Conservation (phyloP, 2,113 vertebrate species). For the Merops nubicus region DNA sequence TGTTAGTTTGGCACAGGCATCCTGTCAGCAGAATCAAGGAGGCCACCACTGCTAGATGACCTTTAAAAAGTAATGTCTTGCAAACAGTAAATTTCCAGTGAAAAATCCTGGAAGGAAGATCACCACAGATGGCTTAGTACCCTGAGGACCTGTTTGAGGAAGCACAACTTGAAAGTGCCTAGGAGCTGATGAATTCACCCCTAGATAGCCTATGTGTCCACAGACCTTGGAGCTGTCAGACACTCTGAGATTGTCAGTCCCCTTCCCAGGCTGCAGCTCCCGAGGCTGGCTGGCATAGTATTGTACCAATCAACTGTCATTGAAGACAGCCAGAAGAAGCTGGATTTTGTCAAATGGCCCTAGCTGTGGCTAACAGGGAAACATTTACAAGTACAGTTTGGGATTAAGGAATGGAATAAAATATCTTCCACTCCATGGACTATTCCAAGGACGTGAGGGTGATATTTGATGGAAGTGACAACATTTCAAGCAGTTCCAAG, state of each 20-base stretch:
- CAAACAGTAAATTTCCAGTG: background rate
- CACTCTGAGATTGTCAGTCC: background rate
- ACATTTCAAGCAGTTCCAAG: background rate
- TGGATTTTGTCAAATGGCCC: background rate
- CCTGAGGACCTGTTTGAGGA: background rate
- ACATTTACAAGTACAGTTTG: background rate
- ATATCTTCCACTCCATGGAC: background rate
- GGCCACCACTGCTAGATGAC: background rate
- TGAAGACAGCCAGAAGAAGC: background rate
- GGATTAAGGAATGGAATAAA: background rate
- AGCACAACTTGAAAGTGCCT: background rate
- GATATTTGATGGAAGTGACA: background rate
- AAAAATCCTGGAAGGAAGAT: background rate
- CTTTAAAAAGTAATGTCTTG: background rate
- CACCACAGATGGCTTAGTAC: background rate
- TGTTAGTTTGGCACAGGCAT: background rate
- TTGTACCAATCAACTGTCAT: background rate
- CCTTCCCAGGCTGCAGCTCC: background rate
- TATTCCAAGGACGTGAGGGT: background rate
- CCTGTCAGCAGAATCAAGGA: background rate
- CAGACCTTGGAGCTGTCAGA: background rate
- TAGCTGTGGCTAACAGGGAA: background rate
- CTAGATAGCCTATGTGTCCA: background rate
- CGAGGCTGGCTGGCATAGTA: background rate
- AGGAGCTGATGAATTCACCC: background rate